Conservation (phyloP, 2,113 vertebrate species). For the Python bivittatus region DNA sequence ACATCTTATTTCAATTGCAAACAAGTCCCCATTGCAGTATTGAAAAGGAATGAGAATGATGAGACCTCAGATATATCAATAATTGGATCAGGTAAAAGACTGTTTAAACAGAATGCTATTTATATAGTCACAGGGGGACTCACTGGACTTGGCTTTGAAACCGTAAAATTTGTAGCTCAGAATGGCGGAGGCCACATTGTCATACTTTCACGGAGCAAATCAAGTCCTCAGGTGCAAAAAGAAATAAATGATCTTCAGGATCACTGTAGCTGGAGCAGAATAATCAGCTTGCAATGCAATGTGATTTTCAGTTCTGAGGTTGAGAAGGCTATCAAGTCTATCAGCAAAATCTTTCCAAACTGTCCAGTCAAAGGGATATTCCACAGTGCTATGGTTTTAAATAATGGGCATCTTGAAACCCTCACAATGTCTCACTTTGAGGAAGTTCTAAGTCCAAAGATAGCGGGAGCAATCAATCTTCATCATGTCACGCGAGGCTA, state of each 20-base stretch:
- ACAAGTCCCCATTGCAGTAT: constrained; percentile 61
- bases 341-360: constrained; percentile 68
- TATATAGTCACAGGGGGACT: constrained; percentile 83
- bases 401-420: constrained; percentile 75
- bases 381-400: constrained; percentile 83
- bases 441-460: constrained; percentile 83
- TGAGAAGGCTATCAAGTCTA: constrained; percentile 68
- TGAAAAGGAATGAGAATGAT: constrained; percentile 49
- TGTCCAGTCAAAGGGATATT: constrained; percentile 82
- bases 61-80: constrained; percentile 68
- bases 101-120: constrained; percentile 75
- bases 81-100: constrained; percentile 45
- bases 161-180: constrained; percentile 80
- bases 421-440: constrained; percentile 74
- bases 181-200: constrained; percentile 78
- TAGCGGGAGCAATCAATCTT: constrained; percentile 82
- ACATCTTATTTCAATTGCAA: constrained; percentile 76
- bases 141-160: constrained; percentile 88
- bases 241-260: constrained; percentile 73
- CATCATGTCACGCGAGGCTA: constrained; percentile 76
- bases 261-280: constrained; percentile 55
- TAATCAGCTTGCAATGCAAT: constrained; percentile 78
- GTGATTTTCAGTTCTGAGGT: constrained; percentile 70
- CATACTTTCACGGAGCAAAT: constrained; percentile 76
- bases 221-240: constrained; percentile 66